Evolutionary conservation across 2,797 vertebrate genomes (phyloP), one percentile per base, ranked within the genome.

Genomic region (Orestias chungarensis): DNA sequence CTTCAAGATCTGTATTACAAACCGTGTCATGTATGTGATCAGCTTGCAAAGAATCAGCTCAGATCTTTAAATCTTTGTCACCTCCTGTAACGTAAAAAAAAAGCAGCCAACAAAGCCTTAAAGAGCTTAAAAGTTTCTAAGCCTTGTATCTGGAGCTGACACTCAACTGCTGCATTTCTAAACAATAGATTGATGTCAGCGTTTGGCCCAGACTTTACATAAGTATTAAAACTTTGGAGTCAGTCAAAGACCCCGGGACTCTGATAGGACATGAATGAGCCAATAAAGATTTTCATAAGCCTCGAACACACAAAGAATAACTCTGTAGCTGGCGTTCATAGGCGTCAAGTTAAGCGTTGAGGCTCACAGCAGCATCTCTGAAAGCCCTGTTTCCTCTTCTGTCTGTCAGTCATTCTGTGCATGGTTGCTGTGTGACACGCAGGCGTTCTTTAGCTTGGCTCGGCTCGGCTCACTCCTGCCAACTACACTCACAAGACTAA

Each of bases 201-300:
- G 47, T n/a, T 71, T 66, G 42, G 49, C 54, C 69, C n/a, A 50
- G 29, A 46, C 49, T 79, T 75, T 76, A 78, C 66, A 64, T 35
- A 70, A 31, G 52, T 43, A 79, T 84, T 72, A 23, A 55, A 47
- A 38, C n/a, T 47, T 55, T 44, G 33, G 50, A 66, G 38, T 67
- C 49, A 49, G 31, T 55, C 38, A 10, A 74, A 65, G 52, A 78
- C 68, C 46, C 23, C 31, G 59, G 6, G 38, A 71, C 25, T 62
- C 46, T 6, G 29, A 57, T 20, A 75, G 55, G 20, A 68, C 17
- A 40, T 27, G 52, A 29, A 76, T 73, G 62, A 57, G 66, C 70
- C 68, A 70, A 59, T 25, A 27, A 47, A 71, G 49, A 61, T 55
- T 14, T 65, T 55, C 43, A 69, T 25, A 72, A 67, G 33, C 46